These are phyloP conservation scores for Peribatodes rhomboidaria DNA, from an alignment of 2,888 invertebrate genomes.

Conservation along the genomic window DNA sequence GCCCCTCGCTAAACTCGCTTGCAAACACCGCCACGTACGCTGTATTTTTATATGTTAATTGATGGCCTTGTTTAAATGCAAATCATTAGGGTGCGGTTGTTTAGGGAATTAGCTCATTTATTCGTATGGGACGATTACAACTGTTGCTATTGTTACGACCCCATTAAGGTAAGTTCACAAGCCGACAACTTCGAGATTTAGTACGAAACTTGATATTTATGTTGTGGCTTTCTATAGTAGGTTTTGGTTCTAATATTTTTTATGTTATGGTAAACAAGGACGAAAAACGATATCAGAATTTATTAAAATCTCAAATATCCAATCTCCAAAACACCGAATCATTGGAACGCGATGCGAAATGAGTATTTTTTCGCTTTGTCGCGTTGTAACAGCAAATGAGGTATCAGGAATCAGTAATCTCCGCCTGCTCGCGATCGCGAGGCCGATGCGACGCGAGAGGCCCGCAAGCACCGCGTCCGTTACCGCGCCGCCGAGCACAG, in stretches of 20 bases:
- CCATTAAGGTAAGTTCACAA: slow-evolving; percentile 17
- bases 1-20: slow-evolving; percentile 48
- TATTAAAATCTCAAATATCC: slow-evolving; percentile 37
- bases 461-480: slow-evolving; percentile 8
- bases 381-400: slow-evolving; percentile 36
- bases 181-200: slow-evolving; percentile 9
- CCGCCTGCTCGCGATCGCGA: slow-evolving; percentile 15
- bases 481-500: slow-evolving; percentile 23
- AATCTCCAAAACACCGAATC: slow-evolving; percentile 30
- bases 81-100: slow-evolving; percentile 42
- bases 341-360: slow-evolving; percentile 22
- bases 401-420: slow-evolving; percentile 37
- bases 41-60: slow-evolving; percentile 50
- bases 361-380: slow-evolving; percentile 34
- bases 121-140: slow-evolving; percentile 21
- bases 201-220: slow-evolving; percentile 12
- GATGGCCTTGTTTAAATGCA: slow-evolving; percentile 49
- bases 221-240: not conserved
- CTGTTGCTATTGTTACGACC: slow-evolving; percentile 29
- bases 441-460: slow-evolving; percentile 21
- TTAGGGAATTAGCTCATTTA: slow-evolving; percentile 25
- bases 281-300: slow-evolving; percentile 24
- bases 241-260: not conserved
- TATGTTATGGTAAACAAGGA: not conserved
- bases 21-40: slow-evolving; percentile 45